Evolutionary conservation across 2,888 invertebrate species (phyloP).

Genomic region (Eumerus sabulonum): DNA sequence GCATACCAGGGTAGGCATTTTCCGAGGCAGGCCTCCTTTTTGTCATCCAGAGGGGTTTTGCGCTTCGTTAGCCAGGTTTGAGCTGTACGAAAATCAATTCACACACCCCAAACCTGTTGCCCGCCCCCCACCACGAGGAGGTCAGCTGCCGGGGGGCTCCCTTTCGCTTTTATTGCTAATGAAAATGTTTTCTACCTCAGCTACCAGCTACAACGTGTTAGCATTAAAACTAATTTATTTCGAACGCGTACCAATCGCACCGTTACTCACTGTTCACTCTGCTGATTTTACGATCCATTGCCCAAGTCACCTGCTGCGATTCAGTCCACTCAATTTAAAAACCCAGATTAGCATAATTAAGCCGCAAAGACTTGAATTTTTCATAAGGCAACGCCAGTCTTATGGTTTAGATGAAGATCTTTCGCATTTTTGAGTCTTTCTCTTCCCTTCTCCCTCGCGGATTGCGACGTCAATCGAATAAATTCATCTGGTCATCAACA

Average conservation of each 20-base stretch:
- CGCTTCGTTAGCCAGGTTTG: too few species aligned
- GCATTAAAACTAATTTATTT: too few species aligned
- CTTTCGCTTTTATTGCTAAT: too few species aligned
- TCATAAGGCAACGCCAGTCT: slow-evolving; percentile 51
- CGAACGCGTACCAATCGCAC: too few species aligned
- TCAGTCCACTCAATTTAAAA: slow-evolving; percentile 18
- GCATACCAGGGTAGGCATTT: too few species aligned
- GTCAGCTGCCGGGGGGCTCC: too few species aligned
- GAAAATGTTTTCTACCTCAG: background rate
- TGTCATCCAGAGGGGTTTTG: too few species aligned
- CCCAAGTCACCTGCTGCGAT: slow-evolving; percentile 40
- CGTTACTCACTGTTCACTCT: slow-evolving; percentile 35
- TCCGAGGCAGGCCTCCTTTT: too few species aligned
- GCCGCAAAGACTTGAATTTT: slow-evolving; percentile 49
- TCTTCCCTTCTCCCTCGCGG: background rate
- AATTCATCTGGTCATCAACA: slow-evolving; percentile 32
- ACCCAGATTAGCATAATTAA: slow-evolving; percentile 59
- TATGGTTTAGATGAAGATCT: slow-evolving; percentile 5
- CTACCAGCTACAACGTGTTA: background rate
- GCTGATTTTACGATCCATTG: slow-evolving; percentile 53
- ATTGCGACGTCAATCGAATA: slow-evolving; percentile 31
- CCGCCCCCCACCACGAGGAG: too few species aligned
- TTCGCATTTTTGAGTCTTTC: slow-evolving; percentile 1
- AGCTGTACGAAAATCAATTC: too few species aligned
- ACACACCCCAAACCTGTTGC: too few species aligned